These are phyloP conservation scores for Chrysomallon squamiferum DNA, from an alignment of 1,140 invertebrate species.

Conservation along the genomic window DNA sequence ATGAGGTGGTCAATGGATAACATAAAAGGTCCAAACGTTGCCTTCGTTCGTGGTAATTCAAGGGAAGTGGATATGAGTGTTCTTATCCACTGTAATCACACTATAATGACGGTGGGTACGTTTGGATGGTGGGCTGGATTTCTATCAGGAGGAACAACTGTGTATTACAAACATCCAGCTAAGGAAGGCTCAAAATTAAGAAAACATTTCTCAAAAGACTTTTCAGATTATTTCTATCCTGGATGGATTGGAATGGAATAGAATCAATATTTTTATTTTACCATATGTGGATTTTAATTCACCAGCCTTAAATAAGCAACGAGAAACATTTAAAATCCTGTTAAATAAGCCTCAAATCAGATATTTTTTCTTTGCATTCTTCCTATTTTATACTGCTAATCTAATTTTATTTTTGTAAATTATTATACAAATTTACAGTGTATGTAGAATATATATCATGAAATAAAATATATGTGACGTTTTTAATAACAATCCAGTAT, in stretches of 20 bases:
- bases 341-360: no score
- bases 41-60: slow-evolving; percentile 7
- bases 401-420: no score
- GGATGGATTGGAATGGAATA: slow-evolving; percentile 28
- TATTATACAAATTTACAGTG: background rate
- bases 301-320: background rate
- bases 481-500: no score
- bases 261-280: no score
- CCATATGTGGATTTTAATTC: background rate
- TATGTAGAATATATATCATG: no score
- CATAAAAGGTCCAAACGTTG: slow-evolving; percentile 13
- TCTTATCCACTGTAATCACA: slow-evolving; percentile 44
- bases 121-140: slow-evolving; percentile 55
- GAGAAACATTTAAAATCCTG: no score
- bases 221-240: slow-evolving; percentile 29
- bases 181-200: slow-evolving; percentile 16
- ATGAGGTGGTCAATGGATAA: slow-evolving; percentile 17
- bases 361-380: background rate
- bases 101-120: slow-evolving; percentile 45
- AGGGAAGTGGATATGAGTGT: slow-evolving; percentile 49
- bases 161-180: slow-evolving; percentile 42
- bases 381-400: background rate
- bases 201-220: slow-evolving; percentile 11
- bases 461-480: no score
- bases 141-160: slow-evolving; percentile 39